phyloP scores from a whole-genome alignment of 2,888 invertebrate species.

The Epinotia bilunana region DNA sequence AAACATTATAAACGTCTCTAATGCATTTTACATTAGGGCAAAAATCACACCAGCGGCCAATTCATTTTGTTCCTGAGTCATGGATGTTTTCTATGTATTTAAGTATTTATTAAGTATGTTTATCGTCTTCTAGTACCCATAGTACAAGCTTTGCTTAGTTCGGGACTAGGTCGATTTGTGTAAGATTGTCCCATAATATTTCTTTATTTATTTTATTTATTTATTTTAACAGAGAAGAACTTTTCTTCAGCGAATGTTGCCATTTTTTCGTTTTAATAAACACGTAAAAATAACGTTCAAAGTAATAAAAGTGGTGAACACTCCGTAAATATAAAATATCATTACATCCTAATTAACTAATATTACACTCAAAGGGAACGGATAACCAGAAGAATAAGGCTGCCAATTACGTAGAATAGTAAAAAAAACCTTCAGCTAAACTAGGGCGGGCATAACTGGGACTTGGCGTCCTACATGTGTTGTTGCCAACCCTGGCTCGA shows the following conservation, averaged over 20 bases:
- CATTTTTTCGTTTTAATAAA: neutral
- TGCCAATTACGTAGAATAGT: conserved; percentile 46
- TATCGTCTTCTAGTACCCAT: no score
- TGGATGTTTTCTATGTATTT: no score
- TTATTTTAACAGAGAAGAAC: neutral
- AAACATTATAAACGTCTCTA: no score
- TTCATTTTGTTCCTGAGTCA: no score
- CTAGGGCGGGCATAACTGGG: conserved; percentile 63
- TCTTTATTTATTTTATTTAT: no score
- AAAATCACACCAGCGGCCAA: no score
- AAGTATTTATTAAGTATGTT: no score
- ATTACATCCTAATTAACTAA: conserved; percentile 14
- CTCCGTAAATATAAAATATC: neutral
- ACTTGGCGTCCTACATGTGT: conserved; percentile 70
- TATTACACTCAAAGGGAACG: neutral
- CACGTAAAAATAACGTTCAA: neutral
- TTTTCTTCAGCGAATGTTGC: neutral
- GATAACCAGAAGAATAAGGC: conserved; percentile 42
- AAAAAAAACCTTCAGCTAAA: conserved; percentile 53
- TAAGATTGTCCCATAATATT: no score
- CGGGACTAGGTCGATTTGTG: no score
- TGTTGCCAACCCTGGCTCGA: conserved; percentile 66
- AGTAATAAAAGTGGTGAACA: neutral
- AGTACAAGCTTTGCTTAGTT: no score
- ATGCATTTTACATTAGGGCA: no score